These are phyloP conservation scores for Enoplosus armatus DNA, from an alignment of 2,797 vertebrate species.

Conservation along the genomic window DNA sequence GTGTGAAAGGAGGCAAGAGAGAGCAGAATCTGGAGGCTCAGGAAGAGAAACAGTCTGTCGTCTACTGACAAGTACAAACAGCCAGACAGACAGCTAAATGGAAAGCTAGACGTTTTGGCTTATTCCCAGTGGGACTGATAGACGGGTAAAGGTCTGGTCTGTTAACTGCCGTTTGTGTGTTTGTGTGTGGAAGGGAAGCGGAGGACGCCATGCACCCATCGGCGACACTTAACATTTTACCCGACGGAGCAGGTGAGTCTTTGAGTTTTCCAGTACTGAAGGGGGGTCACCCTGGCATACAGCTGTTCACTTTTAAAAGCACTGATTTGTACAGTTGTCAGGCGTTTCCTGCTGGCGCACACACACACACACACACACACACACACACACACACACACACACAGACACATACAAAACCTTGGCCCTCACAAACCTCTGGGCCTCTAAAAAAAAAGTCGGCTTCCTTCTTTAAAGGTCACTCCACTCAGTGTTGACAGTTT, in stretches of 20 bases:
- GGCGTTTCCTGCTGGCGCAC: constrained; percentile 72
- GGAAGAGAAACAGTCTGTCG: constrained; percentile 54
- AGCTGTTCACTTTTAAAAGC: constrained; percentile 77
- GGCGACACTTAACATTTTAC: constrained; percentile 28
- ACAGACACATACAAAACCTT: constrained; percentile 15
- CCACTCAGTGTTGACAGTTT: constrained; percentile 64
- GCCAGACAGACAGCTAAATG: constrained; percentile 40
- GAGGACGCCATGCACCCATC: constrained; percentile 8
- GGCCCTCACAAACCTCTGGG: constrained; percentile 27
- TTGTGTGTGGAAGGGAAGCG: constrained; percentile 5
- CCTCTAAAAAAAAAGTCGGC: constrained; percentile 28
- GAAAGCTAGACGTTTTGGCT: constrained; percentile 30
- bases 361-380: constrained; percentile 28
- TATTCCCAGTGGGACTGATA: constrained; percentile 15
- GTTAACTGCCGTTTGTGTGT: constrained; percentile 9
- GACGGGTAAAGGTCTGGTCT: constrained; percentile 23
- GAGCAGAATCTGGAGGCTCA: constrained; percentile 37
- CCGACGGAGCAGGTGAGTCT: constrained; percentile 51
- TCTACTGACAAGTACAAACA: constrained; percentile 64
- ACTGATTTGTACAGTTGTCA: constrained; percentile 75
- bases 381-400: constrained; percentile 6
- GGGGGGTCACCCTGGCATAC: constrained; percentile 48
- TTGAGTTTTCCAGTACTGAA: constrained; percentile 65
- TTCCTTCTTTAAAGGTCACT: constrained; percentile 72
- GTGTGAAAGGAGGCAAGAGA: constrained; percentile 25